phyloP scores from a whole-genome alignment of 1,140 invertebrate species.

The silkworm (Bombyx mori) region ASM3026992v2 NC_085114.1:11300001-11300500 shows the following conservation, averaged over 20 bases:
- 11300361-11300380: conserved; percentile 66
- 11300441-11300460: conserved; percentile 77
- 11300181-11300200: conserved; percentile 75
- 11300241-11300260: neutral
- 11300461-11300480: conserved; percentile 75
- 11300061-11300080: conserved; percentile 68
- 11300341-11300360: conserved; percentile 75
- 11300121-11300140: conserved; percentile 72
- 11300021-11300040: conserved; percentile 80
- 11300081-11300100: conserved; percentile 78
- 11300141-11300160: conserved; percentile 73
- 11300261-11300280: neutral
- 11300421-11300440: conserved; percentile 75
- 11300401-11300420: conserved; percentile 71
- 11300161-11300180: conserved; percentile 75
- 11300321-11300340: conserved; percentile 72
- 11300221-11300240: conserved; percentile 32
- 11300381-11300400: conserved; percentile 73
- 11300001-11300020: conserved; percentile 76
- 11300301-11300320: conserved; percentile 61
- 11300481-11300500: conserved; percentile 73
- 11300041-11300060: conserved; percentile 77
- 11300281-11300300: conserved; percentile 22
- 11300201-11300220: conserved; percentile 39
- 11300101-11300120: conserved; percentile 83